Base-by-base conservation (phyloP, 2,797 vertebrate genomes). In the Furcifer pardalis region DNA sequence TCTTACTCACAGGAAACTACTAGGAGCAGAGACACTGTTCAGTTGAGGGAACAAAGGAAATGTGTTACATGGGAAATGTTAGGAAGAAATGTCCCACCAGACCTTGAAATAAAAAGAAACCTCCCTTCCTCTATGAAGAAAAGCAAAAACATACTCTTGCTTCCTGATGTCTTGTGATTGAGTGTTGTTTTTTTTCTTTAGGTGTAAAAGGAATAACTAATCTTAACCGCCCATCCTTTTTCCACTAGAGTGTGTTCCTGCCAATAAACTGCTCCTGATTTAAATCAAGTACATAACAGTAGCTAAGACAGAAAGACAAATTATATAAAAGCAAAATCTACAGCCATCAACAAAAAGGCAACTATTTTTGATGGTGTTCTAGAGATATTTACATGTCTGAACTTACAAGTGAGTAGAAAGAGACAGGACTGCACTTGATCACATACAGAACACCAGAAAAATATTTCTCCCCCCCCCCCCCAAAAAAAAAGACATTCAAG, bases 51-150 rank as follows among this genome's bases (percentile, higher is more conserved):
- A 92, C 88, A 91, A 92, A 90, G 92, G 92, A 92, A 93, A 92
- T 89, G 91, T 88, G 88, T 93, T 89, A 88, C 88, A 89, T 81
- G 81, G 91, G 80, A 90, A 87, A 89, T 85, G 88, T 79, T 89
- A 85, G 89, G 86, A 92, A 91, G 92, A 92, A 89, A 86, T 91
- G 90, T 81, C 86, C 87, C 86, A 85, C 75, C 86, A 84, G 83
- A 89, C 2, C 40, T 89, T 74, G 42, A 30, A 77, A 85, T 92
- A 83, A 88, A 83, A 84, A 84, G 91, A 89, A 92, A 83, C 37
- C 86, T 88, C 93, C 89, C 87, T 92, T 92, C 89, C 90, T 84
- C 71, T 90, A 81, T 60, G n/a, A 91, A 83, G 85, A 74, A 90
- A 85, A 84, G 82, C 86, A 88, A 91, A 92, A 88, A 5, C 46